A percentile compares a stretch with the other conserved stretches of the same genome.
Evolutionary conservation across 2,797 vertebrate genomes (phyloP).

Genomic region (Tokudaia muenninki): DNA sequence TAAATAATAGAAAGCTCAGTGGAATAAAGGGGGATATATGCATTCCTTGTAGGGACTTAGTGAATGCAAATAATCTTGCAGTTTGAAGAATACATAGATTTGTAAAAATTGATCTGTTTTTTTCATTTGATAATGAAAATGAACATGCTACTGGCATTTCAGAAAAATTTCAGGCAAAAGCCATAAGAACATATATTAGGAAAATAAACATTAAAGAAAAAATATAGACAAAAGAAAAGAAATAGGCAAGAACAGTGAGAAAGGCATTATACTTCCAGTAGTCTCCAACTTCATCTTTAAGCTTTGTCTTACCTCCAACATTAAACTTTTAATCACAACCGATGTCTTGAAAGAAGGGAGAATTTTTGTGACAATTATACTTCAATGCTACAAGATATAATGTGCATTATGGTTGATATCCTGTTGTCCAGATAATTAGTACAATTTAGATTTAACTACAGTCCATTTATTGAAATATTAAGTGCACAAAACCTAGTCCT

Average conservation of each 20-base stretch:
- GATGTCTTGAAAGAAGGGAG: neutral
- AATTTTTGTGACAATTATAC: neutral
- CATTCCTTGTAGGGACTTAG: constrained; percentile 28
- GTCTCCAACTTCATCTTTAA: neutral
- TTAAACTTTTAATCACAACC: constrained; percentile 30
- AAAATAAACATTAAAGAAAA: constrained; percentile 36
- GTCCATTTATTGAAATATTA: constrained; percentile 24
- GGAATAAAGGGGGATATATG: neutral
- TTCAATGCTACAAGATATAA: constrained; percentile 26
- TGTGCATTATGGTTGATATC: neutral
- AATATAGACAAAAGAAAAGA: constrained; percentile 41
- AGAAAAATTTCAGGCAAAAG: neutral
- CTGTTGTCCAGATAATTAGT: constrained; percentile 39
- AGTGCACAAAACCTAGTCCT: neutral
- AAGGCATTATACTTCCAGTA: neutral
- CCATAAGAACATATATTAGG: neutral
- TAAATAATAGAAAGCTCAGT: neutral
- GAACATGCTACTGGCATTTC: constrained; percentile 23
- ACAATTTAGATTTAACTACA: constrained; percentile 19
- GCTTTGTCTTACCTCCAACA: neutral
- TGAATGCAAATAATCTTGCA: constrained; percentile 39
- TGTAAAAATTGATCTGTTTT: constrained; percentile 27
- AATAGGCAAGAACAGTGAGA: constrained; percentile 10
- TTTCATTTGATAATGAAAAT: constrained; percentile 65
- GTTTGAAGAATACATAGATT: neutral